Percentiles rank a stretch among this genome's conserved stretches.
phyloP scores from a whole-genome alignment of 2,888 invertebrate species.

The Ommatoiulus sabulosus region DNA sequence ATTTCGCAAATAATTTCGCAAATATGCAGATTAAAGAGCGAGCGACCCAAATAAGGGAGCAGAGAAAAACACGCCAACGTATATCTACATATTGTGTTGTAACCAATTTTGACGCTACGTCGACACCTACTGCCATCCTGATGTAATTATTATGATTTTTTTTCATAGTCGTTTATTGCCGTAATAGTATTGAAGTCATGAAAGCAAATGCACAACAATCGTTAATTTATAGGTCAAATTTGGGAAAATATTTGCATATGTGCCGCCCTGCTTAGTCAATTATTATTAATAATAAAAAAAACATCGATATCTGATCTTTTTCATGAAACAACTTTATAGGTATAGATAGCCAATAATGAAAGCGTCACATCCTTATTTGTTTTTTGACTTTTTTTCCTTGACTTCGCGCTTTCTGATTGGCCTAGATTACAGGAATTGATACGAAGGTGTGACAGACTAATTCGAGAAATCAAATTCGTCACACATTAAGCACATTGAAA shows the following conservation, averaged over 20 bases:
- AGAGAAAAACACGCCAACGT: constrained; percentile 10
- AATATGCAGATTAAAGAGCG: background rate
- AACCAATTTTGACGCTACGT: background rate
- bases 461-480: background rate
- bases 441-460: background rate
- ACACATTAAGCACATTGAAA: background rate
- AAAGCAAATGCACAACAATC: background rate
- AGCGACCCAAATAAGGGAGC: constrained; percentile 25
- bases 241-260: background rate
- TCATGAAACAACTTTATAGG: background rate
- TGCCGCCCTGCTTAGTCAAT: background rate
- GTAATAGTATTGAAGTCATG: background rate
- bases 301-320: background rate
- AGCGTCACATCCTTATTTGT: background rate
- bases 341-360: background rate
- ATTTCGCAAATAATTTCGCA: constrained; percentile 12
- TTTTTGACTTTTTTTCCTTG: background rate
- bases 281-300: background rate
- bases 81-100: background rate
- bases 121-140: constrained; percentile 27
- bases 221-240: background rate
- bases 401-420: constrained; percentile 23
- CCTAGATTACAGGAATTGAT: constrained; percentile 17
- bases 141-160: background rate
- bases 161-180: background rate